A percentile compares a stretch with the other conserved stretches of the same genome.
phyloP scores from a whole-genome alignment of 2,888 invertebrate species.

The Heliconius cydno region DNA sequence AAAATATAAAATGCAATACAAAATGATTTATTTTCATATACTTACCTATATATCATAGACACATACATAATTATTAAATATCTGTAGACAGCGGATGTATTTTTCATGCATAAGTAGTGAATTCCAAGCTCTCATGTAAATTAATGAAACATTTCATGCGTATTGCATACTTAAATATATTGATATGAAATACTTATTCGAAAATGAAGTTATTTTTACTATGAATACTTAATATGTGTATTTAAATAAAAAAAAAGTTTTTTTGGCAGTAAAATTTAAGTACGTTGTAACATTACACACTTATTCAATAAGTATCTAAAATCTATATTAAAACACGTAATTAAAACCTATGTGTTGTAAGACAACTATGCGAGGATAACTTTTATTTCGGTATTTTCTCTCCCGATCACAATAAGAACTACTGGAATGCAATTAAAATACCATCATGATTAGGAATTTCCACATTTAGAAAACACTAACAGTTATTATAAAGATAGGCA shows the following conservation, averaged over 20 bases:
- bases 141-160: background rate
- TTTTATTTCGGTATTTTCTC: constrained; percentile 5
- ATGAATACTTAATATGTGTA: background rate
- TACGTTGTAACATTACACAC: background rate
- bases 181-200: background rate
- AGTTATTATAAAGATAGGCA: background rate
- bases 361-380: background rate
- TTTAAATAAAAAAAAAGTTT: background rate
- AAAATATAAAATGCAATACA: constrained; percentile 6
- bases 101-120: constrained; percentile 16
- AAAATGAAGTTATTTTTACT: background rate
- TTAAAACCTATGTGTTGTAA: background rate
- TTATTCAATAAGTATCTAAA: no score
- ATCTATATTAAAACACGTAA: background rate
- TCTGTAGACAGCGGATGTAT: no score
- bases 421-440: constrained; percentile 19
- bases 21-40: constrained; percentile 17
- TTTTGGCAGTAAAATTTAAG: background rate
- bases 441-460: background rate
- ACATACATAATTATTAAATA: no score
- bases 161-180: background rate
- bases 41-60: background rate
- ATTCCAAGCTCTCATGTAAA: constrained; percentile 45
- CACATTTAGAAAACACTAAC: background rate
- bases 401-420: background rate